These are phyloP conservation scores for Rambutsinella grinnellia DNA, from an alignment of 2,888 invertebrate genomes.

Conservation along the genomic window DNA sequence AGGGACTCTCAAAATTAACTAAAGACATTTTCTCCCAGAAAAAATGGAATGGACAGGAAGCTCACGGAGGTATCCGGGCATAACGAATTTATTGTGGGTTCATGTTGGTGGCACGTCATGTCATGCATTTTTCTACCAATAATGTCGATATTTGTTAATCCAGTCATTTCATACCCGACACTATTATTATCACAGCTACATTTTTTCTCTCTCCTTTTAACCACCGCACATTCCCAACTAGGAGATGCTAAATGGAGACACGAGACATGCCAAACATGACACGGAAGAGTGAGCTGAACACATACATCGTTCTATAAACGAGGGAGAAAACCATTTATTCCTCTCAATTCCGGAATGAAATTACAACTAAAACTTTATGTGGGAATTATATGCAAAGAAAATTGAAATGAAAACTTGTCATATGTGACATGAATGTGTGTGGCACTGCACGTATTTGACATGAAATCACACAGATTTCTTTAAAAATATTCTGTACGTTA, in stretches of 20 bases:
- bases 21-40: slow-evolving; percentile 22
- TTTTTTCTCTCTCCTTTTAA: background rate
- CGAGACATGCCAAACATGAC: background rate
- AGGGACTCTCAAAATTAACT: slow-evolving; percentile 46
- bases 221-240: background rate
- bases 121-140: slow-evolving; percentile 30
- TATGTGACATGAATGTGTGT: background rate
- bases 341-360: background rate
- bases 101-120: slow-evolving; percentile 44
- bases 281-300: slow-evolving; percentile 6
- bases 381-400: background rate
- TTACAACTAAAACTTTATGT: background rate
- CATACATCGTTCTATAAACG: background rate
- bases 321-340: background rate
- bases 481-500: no score
- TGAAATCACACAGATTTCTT: background rate
- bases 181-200: slow-evolving; percentile 45
- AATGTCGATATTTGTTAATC: slow-evolving; percentile 39
- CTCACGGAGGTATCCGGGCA: slow-evolving; percentile 16
- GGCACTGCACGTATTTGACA: background rate
- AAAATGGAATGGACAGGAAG: slow-evolving; percentile 6
- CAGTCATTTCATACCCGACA: slow-evolving; percentile 27
- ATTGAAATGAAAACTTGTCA: background rate
- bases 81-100: slow-evolving; percentile 24
- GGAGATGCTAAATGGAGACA: background rate